These are phyloP conservation scores for Allacma fusca DNA, from an alignment of 2,888 invertebrate genomes.

Conservation along the genomic window DNA sequence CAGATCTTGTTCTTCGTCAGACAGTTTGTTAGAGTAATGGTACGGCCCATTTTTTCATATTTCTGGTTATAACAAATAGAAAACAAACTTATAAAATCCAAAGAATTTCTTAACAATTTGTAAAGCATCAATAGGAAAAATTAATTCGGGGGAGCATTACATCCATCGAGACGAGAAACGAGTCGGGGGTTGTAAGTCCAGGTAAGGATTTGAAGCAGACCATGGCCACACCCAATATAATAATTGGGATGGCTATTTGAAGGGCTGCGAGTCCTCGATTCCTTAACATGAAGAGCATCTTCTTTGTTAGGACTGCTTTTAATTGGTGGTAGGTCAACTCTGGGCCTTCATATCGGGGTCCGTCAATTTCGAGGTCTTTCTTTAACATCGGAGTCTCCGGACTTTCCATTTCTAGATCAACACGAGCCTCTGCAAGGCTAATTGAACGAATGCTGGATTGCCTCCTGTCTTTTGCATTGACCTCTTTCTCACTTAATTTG, in stretches of 20 bases:
- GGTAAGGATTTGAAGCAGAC: conserved; percentile 63
- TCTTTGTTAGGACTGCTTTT: conserved; percentile 65
- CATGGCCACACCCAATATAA: conserved; percentile 73
- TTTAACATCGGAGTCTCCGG: background rate
- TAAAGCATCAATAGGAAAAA: too few relatives aligned
- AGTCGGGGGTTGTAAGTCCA: conserved; percentile 67
- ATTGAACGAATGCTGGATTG: background rate
- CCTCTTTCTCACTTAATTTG: too few relatives aligned
- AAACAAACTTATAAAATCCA: too few relatives aligned
- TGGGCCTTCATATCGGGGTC: conserved; percentile 55
- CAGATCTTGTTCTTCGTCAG: conserved; percentile 45
- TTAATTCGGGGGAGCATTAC: too few relatives aligned
- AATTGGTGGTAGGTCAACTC: too few relatives aligned
- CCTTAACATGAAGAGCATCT: conserved; percentile 64
- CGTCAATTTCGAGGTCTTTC: background rate
- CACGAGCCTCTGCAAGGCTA: background rate
- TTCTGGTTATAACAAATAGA: conserved; percentile 42
- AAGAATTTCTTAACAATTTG: too few relatives aligned
- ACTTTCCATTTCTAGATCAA: too few relatives aligned
- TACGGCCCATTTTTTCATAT: conserved; percentile 56
- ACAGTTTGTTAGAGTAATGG: conserved; percentile 55
- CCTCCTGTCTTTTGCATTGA: too few relatives aligned
- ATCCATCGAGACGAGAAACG: conserved; percentile 69
- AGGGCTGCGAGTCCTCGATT: conserved; percentile 64
- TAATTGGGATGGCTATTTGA: conserved; percentile 75